Percentiles rank a stretch among this genome's conserved stretches.
Evolutionary conservation across 2,888 invertebrate genomes (phyloP).

Genomic region (Neocrepidodera transversa): DNA sequence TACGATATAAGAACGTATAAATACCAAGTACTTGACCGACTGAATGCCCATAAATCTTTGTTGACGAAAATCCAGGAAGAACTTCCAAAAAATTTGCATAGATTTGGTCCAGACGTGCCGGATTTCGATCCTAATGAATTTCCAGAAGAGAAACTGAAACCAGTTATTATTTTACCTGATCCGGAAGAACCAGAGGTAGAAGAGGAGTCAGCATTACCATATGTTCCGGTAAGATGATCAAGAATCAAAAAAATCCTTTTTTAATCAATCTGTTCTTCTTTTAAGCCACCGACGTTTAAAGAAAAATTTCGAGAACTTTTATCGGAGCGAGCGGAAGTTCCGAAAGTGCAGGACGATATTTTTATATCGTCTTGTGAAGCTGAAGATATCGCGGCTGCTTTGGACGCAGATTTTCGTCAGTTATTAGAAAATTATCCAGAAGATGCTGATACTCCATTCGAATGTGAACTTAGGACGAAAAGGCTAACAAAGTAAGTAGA

Average conservation of each 20-base stretch:
- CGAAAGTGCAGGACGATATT: conserved; percentile 42
- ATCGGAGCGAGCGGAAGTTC: conserved; percentile 43
- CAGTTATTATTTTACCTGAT: conserved; percentile 39
- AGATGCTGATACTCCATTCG: conserved; percentile 62
- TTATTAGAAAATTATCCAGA: conserved; percentile 44
- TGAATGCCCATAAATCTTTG: conserved; percentile 53
- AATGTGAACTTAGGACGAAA: conserved; percentile 64
- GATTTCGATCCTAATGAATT: conserved; percentile 43
- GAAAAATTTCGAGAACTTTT: conserved; percentile 46
- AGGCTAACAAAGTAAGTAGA: conserved; percentile 59
- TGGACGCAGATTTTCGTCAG: conserved; percentile 39
- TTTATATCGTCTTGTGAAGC: conserved; percentile 32
- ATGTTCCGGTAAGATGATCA: conserved; percentile 5
- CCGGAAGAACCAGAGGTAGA: conserved; percentile 25
- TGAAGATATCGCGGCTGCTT: conserved; percentile 30
- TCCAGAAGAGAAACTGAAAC: conserved; percentile 48
- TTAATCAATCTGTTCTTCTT: too few relatives aligned
- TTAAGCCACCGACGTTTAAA: conserved; percentile 33
- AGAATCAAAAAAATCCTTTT: too few relatives aligned
- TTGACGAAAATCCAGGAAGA: conserved; percentile 64
- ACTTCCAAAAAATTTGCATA: conserved; percentile 41
- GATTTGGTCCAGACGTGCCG: conserved; percentile 44
- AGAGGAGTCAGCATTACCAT: background rate
- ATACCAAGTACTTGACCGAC: conserved; percentile 54
- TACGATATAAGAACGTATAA: conserved; percentile 60